A percentile compares a stretch with the other conserved stretches of the same genome.
These are phyloP conservation scores for Coracopsis vasa DNA, from an alignment of 2,113 vertebrate species.

Conservation along the genomic window DNA sequence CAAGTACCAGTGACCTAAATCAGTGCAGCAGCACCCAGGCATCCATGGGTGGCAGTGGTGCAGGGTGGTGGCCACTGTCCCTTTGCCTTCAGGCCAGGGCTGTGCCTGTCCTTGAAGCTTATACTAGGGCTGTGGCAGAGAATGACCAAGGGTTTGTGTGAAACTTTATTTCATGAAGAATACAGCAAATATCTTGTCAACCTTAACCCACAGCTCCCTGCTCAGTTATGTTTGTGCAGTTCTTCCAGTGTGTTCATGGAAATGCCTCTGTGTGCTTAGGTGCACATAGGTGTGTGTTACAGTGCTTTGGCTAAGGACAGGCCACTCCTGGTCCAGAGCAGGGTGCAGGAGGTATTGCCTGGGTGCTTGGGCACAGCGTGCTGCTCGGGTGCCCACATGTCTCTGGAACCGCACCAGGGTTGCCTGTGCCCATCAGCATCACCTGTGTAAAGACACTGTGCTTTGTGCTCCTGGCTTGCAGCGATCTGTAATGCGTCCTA, in stretches of 20 bases:
- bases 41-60: rapidly evolving
- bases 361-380: background rate
- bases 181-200: background rate
- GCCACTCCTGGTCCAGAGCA: background rate
- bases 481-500: background rate
- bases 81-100: background rate
- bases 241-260: background rate
- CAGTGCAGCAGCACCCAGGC: background rate
- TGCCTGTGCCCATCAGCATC: background rate
- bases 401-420: background rate
- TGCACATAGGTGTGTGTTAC: background rate
- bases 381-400: background rate
- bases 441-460: background rate
- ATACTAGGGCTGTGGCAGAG: background rate
- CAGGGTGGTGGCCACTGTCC: background rate
- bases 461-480: background rate
- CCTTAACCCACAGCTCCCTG: background rate
- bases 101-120: background rate
- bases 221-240: background rate
- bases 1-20: background rate
- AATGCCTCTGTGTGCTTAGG: too few species aligned
- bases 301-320: background rate
- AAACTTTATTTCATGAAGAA: background rate
- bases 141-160: background rate
- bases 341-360: background rate